Percentiles rank a stretch among this genome's conserved stretches.
Conservation (phyloP, 1,140 invertebrate species). For the Zaprionus ghesquierei region DNA sequence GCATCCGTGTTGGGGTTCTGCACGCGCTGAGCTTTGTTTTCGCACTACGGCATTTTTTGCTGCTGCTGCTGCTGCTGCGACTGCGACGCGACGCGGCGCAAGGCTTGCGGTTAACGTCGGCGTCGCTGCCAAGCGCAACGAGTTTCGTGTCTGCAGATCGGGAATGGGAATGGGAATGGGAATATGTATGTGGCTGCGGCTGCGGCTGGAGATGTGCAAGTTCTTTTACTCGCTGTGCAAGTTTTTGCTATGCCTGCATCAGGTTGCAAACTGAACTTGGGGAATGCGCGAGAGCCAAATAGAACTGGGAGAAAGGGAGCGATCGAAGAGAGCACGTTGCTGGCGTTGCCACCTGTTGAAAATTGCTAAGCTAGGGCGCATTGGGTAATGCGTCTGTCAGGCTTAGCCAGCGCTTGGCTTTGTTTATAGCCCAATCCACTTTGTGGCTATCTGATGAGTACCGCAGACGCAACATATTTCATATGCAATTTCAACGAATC, state of each 20-base stretch:
- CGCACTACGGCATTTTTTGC: conserved; percentile 55
- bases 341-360: conserved; percentile 31
- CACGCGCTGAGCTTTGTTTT: conserved; percentile 75
- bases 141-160: conserved; percentile 34
- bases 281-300: conserved; percentile 47
- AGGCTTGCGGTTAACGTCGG: conserved; percentile 2
- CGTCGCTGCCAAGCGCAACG: conserved; percentile 37
- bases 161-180: conserved; percentile 19
- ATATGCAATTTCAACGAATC: conserved; percentile 41
- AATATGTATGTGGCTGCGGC: background rate
- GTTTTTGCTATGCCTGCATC: conserved; percentile 45
- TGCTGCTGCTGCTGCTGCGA: background rate
- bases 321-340: background rate
- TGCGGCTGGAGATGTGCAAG: conserved; percentile 48
- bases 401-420: conserved; percentile 39
- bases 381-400: conserved; percentile 38
- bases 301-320: conserved; percentile 21
- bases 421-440: conserved; percentile 44
- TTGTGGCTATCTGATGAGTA: conserved; percentile 53
- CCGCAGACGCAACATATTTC: conserved; percentile 51
- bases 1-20: conserved; percentile 54
- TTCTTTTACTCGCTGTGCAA: conserved; percentile 69
- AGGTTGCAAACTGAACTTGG: conserved; percentile 44
- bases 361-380: conserved; percentile 1
- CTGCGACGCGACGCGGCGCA: too few relatives aligned